phyloP scores from a whole-genome alignment of 2,888 invertebrate species.

The Scotopteryx bipunctaria region DNA sequence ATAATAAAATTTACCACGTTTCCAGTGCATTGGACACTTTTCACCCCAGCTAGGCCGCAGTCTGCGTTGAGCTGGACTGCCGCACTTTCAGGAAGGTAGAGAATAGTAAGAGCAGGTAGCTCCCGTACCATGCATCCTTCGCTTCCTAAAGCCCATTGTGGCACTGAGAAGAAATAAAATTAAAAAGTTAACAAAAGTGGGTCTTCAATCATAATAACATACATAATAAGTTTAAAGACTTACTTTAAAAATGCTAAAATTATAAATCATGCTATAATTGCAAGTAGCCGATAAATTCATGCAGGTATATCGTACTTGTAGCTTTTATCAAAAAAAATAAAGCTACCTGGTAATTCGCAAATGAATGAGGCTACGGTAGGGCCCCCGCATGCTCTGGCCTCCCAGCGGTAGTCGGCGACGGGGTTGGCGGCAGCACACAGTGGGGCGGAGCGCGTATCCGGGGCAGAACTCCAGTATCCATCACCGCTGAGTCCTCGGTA shows the following conservation, averaged over 20 bases:
- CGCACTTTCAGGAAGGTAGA: constrained; percentile 90
- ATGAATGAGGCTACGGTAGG: constrained; percentile 91
- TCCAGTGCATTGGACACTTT: constrained; percentile 89
- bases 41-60: constrained; percentile 88
- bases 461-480: constrained; percentile 90
- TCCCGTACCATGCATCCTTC: constrained; percentile 88
- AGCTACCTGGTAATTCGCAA: constrained; percentile 89
- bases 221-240: background rate
- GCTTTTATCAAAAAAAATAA: too few relatives aligned
- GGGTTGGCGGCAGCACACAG: constrained; percentile 91
- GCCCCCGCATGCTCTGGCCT: constrained; percentile 88
- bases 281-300: too few relatives aligned
- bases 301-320: too few relatives aligned
- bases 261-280: too few relatives aligned
- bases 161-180: constrained; percentile 76
- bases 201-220: background rate
- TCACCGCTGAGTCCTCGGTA: constrained; percentile 84
- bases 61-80: constrained; percentile 90
- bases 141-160: constrained; percentile 87
- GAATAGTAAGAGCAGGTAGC: constrained; percentile 88
- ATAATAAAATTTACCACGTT: constrained; percentile 84
- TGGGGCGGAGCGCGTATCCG: constrained; percentile 83
- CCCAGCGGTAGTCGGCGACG: constrained; percentile 90
- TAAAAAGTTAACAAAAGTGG: background rate
- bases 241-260: background rate